Base-by-base conservation (phyloP, 2,888 invertebrate species). In the Andrena praecox region DNA sequence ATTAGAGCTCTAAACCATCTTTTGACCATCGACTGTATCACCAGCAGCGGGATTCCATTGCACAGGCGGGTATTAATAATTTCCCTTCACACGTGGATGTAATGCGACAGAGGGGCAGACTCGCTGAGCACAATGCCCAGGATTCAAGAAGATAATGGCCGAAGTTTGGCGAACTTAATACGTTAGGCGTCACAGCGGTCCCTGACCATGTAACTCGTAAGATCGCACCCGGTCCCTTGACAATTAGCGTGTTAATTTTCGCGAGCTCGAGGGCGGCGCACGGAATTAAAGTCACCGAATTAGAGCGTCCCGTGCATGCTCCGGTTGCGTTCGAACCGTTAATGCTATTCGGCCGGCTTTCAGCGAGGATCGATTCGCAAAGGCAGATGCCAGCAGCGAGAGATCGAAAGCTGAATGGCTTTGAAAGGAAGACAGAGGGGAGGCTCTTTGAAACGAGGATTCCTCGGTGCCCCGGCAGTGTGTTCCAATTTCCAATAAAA, bases 401-500 rank as follows among this genome's bases (percentile, higher is more conserved):
- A 24, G 24, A 56, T 20, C 56, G 24, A 12, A 56, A 20, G 24
- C 56, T 24, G 56, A 24, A 56, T 10, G 24, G 56, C 27, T 56
- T 8, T 56, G 24, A 56, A 56, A 56, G 24, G 56, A 42, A 56
- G 56, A 56, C 10, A 10, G 56, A 24, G 77, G 67, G 52, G 29
- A 29, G 72, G 59, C 20, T 24, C 31, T 12, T 24, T 20, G 42
- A 54, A 68, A 77, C 50, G 48, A 42, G 20, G 48, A 60, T 31
- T 67, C 24, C 20, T 20, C 56, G 24, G 24, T 56, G 56, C 10
- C 24, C 50, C 27, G 27, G 35, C 74, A 59, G 35, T 84, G 86
- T 84, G 79, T 84, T 73, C 60, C 73, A 67, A 81, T 80, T 76
- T 80, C 81, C 87, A 87, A 80, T 81, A 76, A 84, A 87, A 87